Evolutionary conservation across 2,113 vertebrate genomes (phyloP).

Genomic region (Oreocharis arfaki): DNA sequence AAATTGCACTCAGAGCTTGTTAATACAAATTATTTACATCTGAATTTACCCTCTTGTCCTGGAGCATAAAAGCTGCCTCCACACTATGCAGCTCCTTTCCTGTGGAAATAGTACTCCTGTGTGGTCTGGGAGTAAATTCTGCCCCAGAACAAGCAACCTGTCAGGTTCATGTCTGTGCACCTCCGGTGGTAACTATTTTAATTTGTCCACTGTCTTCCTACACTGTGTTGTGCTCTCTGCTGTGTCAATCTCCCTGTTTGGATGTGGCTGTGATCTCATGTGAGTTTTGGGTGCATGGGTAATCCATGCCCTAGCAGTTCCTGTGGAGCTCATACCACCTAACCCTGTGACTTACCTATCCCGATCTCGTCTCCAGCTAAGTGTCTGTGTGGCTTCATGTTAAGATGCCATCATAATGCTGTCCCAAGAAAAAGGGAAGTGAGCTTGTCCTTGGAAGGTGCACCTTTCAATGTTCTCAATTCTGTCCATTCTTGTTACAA

Average conservation of each 20-base stretch:
- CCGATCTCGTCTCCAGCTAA: neutral
- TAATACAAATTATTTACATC: slow-evolving; percentile 36
- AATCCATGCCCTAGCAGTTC: neutral
- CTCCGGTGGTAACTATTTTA: neutral
- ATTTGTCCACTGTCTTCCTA: neutral
- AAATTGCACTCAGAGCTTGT: neutral
- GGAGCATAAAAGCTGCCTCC: neutral
- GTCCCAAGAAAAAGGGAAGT: neutral
- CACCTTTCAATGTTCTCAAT: neutral
- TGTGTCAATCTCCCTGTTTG: neutral
- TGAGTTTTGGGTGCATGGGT: neutral
- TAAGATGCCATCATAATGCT: neutral
- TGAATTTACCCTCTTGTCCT: slow-evolving; percentile 23
- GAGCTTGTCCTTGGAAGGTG: neutral
- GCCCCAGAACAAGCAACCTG: neutral
- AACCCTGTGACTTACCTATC: neutral
- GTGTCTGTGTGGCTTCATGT: accelerated
- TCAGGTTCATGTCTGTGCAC: neutral
- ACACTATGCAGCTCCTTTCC: neutral
- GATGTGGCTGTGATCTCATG: neutral
- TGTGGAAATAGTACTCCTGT: neutral
- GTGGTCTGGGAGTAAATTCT: neutral
- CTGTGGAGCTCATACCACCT: neutral
- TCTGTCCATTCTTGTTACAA: neutral
- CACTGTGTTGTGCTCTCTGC: neutral